phyloP scores from a whole-genome alignment of 64 coral and sea anemone genomes.

The Acropora yongei region DNA sequence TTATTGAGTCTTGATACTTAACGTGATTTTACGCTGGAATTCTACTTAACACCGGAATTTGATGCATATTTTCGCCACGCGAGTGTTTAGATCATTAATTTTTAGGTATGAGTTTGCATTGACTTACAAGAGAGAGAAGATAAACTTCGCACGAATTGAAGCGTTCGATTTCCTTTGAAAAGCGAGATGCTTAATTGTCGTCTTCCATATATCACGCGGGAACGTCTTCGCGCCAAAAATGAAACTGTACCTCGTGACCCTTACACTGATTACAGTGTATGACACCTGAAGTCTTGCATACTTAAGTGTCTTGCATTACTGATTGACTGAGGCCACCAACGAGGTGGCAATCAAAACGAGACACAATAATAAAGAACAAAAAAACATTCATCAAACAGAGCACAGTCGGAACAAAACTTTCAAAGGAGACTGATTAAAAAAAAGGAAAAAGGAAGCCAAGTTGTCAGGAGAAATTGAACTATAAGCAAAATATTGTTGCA shows the following conservation, averaged over 20 bases:
- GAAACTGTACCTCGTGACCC: too few relatives aligned
- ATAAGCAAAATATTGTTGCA: neutral
- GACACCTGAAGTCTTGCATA: too few relatives aligned
- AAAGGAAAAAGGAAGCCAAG: neutral
- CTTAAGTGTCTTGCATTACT: too few relatives aligned
- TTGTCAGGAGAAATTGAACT: too few relatives aligned
- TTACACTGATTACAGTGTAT: too few relatives aligned
- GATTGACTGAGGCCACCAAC: neutral
- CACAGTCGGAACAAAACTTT: neutral
- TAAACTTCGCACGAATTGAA: neutral
- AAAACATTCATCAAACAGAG: neutral
- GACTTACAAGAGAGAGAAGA: neutral
- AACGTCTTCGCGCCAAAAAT: neutral
- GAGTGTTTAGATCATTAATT: neutral
- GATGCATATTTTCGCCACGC: neutral
- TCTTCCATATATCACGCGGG: neutral
- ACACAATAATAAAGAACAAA: neutral
- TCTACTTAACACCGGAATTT: neutral
- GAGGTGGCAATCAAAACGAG: neutral
- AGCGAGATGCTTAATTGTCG: neutral
- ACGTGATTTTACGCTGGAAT: neutral
- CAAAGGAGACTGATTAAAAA: neutral
- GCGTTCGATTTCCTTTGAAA: neutral
- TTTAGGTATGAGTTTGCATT: neutral
- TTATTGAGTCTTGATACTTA: too few relatives aligned